Percentiles rank a stretch among this genome's conserved stretches.
Evolutionary conservation across 2,888 invertebrate genomes (phyloP).

Genomic region (Achlya flavicornis): DNA sequence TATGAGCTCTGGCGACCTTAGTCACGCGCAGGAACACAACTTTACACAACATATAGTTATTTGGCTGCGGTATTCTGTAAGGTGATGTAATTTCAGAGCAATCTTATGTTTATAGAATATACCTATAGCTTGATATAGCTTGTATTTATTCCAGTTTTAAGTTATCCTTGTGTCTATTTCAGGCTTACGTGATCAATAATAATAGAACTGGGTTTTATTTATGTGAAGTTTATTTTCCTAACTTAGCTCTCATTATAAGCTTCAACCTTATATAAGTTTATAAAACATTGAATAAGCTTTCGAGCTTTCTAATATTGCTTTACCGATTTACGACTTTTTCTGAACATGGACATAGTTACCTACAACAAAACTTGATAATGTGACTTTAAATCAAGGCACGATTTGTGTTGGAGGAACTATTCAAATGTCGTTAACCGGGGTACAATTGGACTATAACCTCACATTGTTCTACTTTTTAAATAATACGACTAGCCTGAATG

Average conservation of each 20-base stretch:
- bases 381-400: background rate
- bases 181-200: background rate
- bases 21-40: no score
- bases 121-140: no score
- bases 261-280: background rate
- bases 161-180: background rate
- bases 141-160: background rate
- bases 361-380: background rate
- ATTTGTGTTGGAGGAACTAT: background rate
- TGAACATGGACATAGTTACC: background rate
- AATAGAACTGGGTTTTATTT: background rate
- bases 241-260: background rate
- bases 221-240: background rate
- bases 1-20: no score
- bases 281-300: background rate
- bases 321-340: background rate
- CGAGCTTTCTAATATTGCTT: background rate
- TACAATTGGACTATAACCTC: background rate
- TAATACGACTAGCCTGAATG: background rate
- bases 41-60: no score
- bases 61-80: no score
- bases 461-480: background rate
- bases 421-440: background rate
- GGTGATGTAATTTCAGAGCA: no score
- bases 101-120: no score